Conservation (phyloP, 1,140 invertebrate species). For the Trinorchestia longiramus region DNA sequence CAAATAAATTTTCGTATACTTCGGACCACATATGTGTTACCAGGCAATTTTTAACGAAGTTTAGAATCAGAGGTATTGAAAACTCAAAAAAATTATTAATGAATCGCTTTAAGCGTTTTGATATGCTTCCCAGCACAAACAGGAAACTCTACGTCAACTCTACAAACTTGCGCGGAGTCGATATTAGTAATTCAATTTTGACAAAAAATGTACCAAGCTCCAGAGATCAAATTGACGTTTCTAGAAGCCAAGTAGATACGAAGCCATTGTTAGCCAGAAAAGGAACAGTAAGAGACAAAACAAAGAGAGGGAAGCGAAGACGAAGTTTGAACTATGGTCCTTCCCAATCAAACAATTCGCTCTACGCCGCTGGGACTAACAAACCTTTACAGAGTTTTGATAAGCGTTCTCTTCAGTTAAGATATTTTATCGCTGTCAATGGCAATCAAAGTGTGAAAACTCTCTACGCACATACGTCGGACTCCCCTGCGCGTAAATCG, state of each 20-base stretch:
- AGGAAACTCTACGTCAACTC: not conserved
- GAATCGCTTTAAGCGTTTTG: not conserved
- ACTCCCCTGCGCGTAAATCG: not conserved
- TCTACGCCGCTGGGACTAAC: not conserved
- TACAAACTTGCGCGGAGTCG: not conserved
- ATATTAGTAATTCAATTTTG: not conserved
- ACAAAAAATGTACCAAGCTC: not conserved
- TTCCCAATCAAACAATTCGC: not conserved
- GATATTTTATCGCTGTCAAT: not conserved
- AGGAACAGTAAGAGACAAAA: not conserved
- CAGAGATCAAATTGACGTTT: not conserved
- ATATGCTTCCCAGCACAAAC: not conserved
- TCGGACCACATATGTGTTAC: not conserved
- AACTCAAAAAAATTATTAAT: not conserved
- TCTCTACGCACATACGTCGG: not conserved
- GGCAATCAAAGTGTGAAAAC: not conserved
- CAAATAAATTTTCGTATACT: not conserved
- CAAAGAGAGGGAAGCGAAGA: not conserved
- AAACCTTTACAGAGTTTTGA: not conserved
- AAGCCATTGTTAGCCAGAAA: not conserved
- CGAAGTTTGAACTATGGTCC: not conserved
- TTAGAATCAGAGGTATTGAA: not conserved
- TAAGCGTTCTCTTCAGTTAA: not conserved
- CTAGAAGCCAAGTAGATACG: not conserved
- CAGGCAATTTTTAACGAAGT: not conserved